phyloP scores from a whole-genome alignment of 2,797 vertebrate genomes.

The Enteromius radiatus region DNA sequence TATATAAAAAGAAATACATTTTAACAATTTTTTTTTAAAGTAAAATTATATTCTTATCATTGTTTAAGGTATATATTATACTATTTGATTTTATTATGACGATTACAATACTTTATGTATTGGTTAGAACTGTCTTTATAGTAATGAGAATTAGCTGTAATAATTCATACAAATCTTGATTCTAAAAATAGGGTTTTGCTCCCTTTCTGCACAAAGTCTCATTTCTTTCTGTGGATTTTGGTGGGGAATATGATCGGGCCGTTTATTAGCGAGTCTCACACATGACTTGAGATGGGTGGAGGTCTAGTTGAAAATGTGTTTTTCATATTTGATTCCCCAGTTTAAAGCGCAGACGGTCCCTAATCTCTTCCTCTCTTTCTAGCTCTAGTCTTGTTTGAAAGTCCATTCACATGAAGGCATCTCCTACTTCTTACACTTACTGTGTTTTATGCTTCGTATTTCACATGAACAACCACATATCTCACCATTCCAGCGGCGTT shows the following conservation, averaged over 20 bases:
- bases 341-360: slow-evolving; percentile 71
- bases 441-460: slow-evolving; percentile 22
- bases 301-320: slow-evolving; percentile 82
- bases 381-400: slow-evolving; percentile 56
- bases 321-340: slow-evolving; percentile 78
- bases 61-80: background rate
- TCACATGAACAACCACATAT: slow-evolving; percentile 23
- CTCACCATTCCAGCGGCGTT: slow-evolving; percentile 7
- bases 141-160: background rate
- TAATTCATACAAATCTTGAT: background rate
- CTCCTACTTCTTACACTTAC: slow-evolving; percentile 61
- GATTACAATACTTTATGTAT: background rate
- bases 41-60: background rate
- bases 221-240: background rate
- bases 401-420: slow-evolving; percentile 63
- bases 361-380: slow-evolving; percentile 52
- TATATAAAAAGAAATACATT: too few relatives aligned
- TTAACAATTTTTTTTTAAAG: too few relatives aligned
- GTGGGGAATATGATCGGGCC: background rate
- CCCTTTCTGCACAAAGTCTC: background rate
- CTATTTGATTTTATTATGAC: background rate
- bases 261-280: slow-evolving; percentile 64
- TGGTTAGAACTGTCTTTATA: background rate
- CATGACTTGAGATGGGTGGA: slow-evolving; percentile 82
- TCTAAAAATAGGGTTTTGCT: slow-evolving; percentile 23